These are phyloP conservation scores for Caenorhabditis sulstoni DNA, from an alignment of 2,888 invertebrate species.

Conservation along the genomic window DNA sequence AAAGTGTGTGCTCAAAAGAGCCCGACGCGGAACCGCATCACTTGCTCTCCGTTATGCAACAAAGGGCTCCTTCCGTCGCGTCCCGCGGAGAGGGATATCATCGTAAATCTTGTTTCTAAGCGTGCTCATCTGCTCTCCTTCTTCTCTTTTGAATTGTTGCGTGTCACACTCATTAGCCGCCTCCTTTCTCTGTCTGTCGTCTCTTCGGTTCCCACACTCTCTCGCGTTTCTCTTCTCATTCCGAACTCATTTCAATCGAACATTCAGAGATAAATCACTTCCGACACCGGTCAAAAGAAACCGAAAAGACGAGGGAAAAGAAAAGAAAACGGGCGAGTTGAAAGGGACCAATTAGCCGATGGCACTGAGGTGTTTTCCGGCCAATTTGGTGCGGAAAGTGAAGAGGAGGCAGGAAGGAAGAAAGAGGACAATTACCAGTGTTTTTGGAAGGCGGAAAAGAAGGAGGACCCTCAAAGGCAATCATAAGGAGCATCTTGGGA, in stretches of 20 bases:
- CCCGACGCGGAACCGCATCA: conserved; percentile 12
- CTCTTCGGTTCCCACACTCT: conserved; percentile 17
- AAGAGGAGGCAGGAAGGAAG: neutral
- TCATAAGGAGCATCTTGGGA: no score
- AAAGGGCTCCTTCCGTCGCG: conserved; percentile 9
- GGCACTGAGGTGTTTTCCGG: conserved; percentile 12
- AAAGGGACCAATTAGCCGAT: conserved; percentile 35
- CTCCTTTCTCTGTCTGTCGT: conserved; percentile 22
- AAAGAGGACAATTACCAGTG: neutral
- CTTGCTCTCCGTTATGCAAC: conserved; percentile 44
- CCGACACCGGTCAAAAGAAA: conserved; percentile 1
- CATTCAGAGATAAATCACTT: conserved; percentile 30
- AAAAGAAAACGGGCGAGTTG: neutral
- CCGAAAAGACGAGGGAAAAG: neutral
- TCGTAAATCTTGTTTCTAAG: conserved; percentile 31
- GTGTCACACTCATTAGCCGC: conserved; percentile 53
- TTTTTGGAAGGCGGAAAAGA: no score
- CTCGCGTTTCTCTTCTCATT: conserved; percentile 8
- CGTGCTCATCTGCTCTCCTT: conserved; percentile 24
- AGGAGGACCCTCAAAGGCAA: no score
- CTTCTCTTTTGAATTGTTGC: conserved; percentile 39
- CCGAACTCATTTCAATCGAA: conserved; percentile 35
- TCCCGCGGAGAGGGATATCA: conserved; percentile 27
- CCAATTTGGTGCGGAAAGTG: conserved; percentile 13
- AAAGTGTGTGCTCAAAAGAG: conserved; percentile 18